Percentiles rank a stretch among this genome's conserved stretches.
phyloP scores from a whole-genome alignment of 2,797 vertebrate species.

The Microctenopoma stevenorrisi region DNA sequence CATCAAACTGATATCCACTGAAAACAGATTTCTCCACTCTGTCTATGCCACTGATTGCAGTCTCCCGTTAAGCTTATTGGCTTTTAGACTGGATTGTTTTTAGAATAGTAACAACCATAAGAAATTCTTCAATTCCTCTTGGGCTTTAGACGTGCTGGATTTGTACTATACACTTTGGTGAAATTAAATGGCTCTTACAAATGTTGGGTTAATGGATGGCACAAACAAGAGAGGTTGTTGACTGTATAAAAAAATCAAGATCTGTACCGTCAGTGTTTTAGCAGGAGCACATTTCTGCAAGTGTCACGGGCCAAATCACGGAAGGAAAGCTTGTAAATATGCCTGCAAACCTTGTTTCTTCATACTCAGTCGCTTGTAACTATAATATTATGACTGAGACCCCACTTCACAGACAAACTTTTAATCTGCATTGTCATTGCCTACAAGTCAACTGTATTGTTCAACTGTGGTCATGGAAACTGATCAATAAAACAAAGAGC shows the following conservation, averaged over 20 bases:
- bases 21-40: conserved; percentile 51
- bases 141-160: conserved; percentile 44
- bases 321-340: conserved; percentile 82
- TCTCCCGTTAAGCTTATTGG: conserved; percentile 31
- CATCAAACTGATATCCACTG: conserved; percentile 48
- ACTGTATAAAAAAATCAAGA: conserved; percentile 17
- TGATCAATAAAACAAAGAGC: conserved; percentile 77
- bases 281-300: conserved; percentile 44
- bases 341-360: conserved; percentile 74
- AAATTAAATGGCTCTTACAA: conserved; percentile 33
- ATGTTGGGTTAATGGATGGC: conserved; percentile 22
- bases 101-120: conserved; percentile 53
- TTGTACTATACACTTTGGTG: conserved; percentile 52
- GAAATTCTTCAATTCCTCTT: conserved; percentile 39
- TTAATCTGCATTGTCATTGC: conserved; percentile 78
- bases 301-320: conserved; percentile 42
- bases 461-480: conserved; percentile 77
- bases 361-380: conserved; percentile 77
- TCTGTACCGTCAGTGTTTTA: conserved; percentile 39
- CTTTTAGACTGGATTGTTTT: conserved; percentile 73
- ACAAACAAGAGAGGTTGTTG: conserved; percentile 16
- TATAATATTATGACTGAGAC: conserved; percentile 80
- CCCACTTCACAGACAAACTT: conserved; percentile 65
- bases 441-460: conserved; percentile 73
- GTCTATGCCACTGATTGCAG: conserved; percentile 50